phyloP scores from a whole-genome alignment of 2,797 vertebrate genomes.

The Gymnothorax javanicus region DNA sequence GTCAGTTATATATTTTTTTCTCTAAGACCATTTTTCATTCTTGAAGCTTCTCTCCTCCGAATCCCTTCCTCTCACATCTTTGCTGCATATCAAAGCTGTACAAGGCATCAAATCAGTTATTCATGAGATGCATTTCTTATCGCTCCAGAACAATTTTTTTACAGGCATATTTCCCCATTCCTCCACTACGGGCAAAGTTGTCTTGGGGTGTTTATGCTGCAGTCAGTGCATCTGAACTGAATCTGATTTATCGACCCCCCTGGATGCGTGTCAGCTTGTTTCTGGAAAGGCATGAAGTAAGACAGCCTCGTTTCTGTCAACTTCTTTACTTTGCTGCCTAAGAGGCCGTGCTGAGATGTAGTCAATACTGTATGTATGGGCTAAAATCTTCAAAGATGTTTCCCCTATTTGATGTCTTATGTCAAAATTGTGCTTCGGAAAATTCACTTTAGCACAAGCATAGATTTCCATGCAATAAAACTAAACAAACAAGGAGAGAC shows the following conservation, averaged over 20 bases:
- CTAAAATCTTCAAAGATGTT: not conserved
- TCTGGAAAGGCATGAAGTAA: not conserved
- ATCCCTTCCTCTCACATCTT: constrained; percentile 31
- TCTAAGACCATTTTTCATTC: not conserved
- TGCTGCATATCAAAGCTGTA: constrained; percentile 51
- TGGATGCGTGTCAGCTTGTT: constrained; percentile 56
- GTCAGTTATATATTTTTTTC: constrained; percentile 41
- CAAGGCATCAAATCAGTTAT: constrained; percentile 51
- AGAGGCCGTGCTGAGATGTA: not conserved
- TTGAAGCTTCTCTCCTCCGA: not conserved
- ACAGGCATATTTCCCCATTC: too few species aligned
- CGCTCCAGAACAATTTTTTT: too few species aligned
- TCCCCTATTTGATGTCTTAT: not conserved
- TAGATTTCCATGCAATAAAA: not conserved
- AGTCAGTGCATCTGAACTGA: too few species aligned
- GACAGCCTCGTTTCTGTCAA: not conserved
- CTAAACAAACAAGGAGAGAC: not conserved
- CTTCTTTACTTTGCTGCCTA: not conserved
- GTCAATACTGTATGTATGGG: not conserved
- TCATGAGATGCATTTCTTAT: constrained; percentile 36
- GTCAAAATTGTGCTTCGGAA: not conserved
- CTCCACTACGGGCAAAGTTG: too few species aligned
- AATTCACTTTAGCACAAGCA: constrained; percentile 24
- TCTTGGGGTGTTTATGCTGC: too few species aligned
- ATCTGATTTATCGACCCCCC: too few species aligned